Conservation (phyloP, 2,888 invertebrate genomes). For the Fragum whitleyi region DNA sequence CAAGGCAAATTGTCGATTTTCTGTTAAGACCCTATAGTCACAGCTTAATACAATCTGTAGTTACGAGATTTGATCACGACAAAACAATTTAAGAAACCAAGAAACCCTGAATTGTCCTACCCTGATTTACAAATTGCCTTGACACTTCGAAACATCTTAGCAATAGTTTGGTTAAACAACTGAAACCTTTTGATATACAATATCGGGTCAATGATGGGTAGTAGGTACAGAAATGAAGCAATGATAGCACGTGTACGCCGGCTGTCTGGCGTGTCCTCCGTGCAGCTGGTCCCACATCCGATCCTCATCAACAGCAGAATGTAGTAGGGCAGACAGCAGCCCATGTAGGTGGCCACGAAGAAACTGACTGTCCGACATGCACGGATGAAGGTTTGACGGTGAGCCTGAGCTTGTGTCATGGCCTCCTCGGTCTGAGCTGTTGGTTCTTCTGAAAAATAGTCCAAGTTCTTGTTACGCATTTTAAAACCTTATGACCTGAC, state of each 20-base stretch:
- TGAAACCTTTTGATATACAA: constrained; percentile 47
- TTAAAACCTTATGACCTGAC: too few relatives aligned
- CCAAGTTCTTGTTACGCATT: too few relatives aligned
- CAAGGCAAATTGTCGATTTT: too few relatives aligned
- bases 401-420: constrained; percentile 10
- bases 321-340: constrained; percentile 46
- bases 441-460: background rate
- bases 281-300: constrained; percentile 21
- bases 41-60: too few relatives aligned
- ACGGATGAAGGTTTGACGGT: constrained; percentile 26
- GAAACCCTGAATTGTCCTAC: too few relatives aligned
- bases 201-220: constrained; percentile 49
- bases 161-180: constrained; percentile 20
- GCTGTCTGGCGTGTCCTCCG: constrained; percentile 30
- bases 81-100: too few relatives aligned
- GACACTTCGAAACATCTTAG: background rate
- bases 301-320: constrained; percentile 28
- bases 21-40: too few relatives aligned
- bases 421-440: background rate
- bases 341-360: constrained; percentile 47
- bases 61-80: too few relatives aligned
- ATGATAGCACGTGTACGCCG: constrained; percentile 30
- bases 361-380: constrained; percentile 45
- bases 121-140: background rate
- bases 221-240: constrained; percentile 31